Base-by-base conservation (phyloP, 2,797 vertebrate genomes). In the Denticeps clupeoides region DNA sequence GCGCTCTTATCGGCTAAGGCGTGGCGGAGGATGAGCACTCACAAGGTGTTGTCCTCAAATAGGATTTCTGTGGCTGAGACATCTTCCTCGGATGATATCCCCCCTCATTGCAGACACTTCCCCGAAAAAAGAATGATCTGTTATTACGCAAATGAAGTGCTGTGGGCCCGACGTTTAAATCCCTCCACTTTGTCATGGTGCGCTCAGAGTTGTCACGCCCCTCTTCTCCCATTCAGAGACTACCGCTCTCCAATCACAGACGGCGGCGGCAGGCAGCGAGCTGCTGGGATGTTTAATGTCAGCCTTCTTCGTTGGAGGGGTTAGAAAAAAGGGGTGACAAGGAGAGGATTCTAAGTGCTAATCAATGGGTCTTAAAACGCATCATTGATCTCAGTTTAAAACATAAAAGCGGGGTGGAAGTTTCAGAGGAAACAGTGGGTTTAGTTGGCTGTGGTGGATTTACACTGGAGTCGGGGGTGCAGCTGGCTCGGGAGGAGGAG, bases 351-450 rank as follows among this genome's bases (percentile, higher is more conserved):
- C 80, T 80, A 84, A 88, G 86, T 89, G 88, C 85, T 88, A 89
- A 90, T 90, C 89, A 89, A 83, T 89, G 86, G 80, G 78, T 89
- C 81, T 85, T 86, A 89, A 87, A 89, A 89, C 87, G 84, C 79
- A 67, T 68, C 89, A 86, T 86, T 87, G 87, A 88, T 93, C 83
- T 84, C 75, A 74, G 82, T 83, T 85, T 86, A 80, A 79, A 84
- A 54, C 59, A 47, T n/a, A n/a, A n/a, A n/a, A n/a, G n/a, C n/a
- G n/a, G n/a, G n/a, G 22, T 47, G 53, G 51, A 62, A 87, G 80
- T 86, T 83, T 83, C 80, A 82, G 85, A 80, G 73, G 74, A 72
- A 83, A 75, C 76, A 69, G 72, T 65, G 78, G 75, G 82, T 84
- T 86, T 85, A 83, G 80, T 73, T 71, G 65, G 62, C 71, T 65